Percentiles rank a stretch among this genome's conserved stretches.
phyloP scores from a whole-genome alignment of 2,888 invertebrate genomes.

The Tachina lurida region DNA sequence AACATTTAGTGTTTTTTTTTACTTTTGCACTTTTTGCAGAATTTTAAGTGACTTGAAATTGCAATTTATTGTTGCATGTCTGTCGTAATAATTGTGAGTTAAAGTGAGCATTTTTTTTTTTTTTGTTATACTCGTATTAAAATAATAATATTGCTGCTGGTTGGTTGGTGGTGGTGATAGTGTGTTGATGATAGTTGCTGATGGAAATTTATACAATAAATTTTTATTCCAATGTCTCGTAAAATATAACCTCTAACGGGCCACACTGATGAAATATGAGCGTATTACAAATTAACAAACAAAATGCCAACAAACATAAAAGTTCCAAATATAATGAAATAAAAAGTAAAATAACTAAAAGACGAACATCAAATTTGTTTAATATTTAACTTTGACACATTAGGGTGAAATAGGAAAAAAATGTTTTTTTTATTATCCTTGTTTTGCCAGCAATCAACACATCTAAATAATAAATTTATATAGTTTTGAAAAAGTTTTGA shows the following conservation, averaged over 20 bases:
- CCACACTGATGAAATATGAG: conserved; percentile 65
- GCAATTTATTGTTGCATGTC: conserved; percentile 79
- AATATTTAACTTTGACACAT: conserved; percentile 55
- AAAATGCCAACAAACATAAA: conserved; percentile 29
- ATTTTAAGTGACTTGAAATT: conserved; percentile 81
- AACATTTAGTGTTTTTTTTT: conserved; percentile 28
- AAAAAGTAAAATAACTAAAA: background rate
- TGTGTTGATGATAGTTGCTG: conserved; percentile 47
- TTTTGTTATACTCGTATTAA: conserved; percentile 52
- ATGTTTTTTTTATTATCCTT: background rate
- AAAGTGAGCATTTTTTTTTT: conserved; percentile 62
- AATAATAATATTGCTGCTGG: conserved; percentile 54
- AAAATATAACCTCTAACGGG: conserved; percentile 46
- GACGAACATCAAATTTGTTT: conserved; percentile 27
- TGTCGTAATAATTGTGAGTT: conserved; percentile 70
- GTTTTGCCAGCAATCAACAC: conserved; percentile 32
- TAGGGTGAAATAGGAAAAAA: conserved; percentile 22
- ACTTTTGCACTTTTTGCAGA: conserved; percentile 74
- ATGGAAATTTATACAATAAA: conserved; percentile 69
- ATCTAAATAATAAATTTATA: conserved; percentile 69
- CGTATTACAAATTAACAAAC: conserved; percentile 33
- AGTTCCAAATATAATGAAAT: background rate
- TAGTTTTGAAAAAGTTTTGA: conserved; percentile 49
- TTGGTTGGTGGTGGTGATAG: conserved; percentile 23
- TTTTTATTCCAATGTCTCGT: conserved; percentile 52